phyloP scores from a whole-genome alignment of 2,113 vertebrate species.

The Clarias magur region DNA sequence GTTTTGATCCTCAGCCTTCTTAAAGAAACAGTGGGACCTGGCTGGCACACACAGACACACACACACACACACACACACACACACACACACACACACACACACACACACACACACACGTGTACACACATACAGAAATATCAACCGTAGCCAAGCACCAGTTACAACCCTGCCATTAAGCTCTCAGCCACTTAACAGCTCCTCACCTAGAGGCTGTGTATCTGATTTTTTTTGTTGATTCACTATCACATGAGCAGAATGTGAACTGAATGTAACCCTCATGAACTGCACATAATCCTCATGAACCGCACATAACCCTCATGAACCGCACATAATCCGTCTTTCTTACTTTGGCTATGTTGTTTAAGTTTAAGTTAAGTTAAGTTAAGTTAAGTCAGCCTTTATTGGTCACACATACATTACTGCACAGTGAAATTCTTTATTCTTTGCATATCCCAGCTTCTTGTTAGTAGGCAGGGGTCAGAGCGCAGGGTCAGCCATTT shows the following conservation, averaged over 20 bases:
- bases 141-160: not conserved
- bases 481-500: too few species aligned
- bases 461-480: too few species aligned
- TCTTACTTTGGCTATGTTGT: not conserved
- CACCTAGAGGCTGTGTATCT: not conserved
- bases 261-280: not conserved
- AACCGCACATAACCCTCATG: not conserved
- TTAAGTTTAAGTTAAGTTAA: too few species aligned
- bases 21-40: constrained; percentile 59
- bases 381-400: too few species aligned
- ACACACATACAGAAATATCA: not conserved
- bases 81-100: not conserved
- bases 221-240: constrained; percentile 14
- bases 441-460: too few species aligned
- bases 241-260: not conserved
- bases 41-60: constrained; percentile 27
- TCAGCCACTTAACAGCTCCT: not conserved
- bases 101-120: not conserved
- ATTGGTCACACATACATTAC: too few species aligned
- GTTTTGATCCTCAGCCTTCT: constrained; percentile 52
- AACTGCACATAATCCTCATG: not conserved
- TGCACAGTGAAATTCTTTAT: too few species aligned
- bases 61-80: not conserved
- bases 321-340: not conserved
- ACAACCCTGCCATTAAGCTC: not conserved